Percentiles rank a stretch among this genome's conserved stretches.
phyloP scores from a whole-genome alignment of 1,140 invertebrate genomes.

The Drosophila oshimai region DNA sequence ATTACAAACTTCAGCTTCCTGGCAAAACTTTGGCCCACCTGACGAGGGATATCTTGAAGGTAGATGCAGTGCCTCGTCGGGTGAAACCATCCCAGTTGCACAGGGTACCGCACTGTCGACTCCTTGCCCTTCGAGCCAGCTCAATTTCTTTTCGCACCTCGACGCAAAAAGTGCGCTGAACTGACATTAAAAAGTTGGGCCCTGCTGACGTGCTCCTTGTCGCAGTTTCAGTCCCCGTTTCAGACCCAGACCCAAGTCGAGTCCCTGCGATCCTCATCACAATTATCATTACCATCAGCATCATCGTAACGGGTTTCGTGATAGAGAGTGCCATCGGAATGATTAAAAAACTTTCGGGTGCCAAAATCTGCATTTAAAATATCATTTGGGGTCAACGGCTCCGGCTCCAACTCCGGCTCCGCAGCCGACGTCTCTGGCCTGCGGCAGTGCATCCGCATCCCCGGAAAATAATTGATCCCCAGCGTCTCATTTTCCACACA shows the following conservation, averaged over 20 bases:
- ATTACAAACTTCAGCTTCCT: constrained; percentile 50
- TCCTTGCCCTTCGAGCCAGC: neutral
- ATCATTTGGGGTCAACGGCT: constrained; percentile 49
- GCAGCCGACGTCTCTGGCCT: constrained; percentile 44
- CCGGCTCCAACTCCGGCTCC: neutral
- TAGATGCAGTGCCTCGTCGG: neutral
- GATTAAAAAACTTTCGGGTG: constrained; percentile 74
- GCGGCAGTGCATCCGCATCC: constrained; percentile 25
- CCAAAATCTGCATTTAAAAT: constrained; percentile 60
- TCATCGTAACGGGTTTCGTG: neutral
- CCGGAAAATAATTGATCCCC: constrained; percentile 74
- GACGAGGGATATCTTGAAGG: neutral
- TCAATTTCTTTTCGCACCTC: constrained; percentile 48
- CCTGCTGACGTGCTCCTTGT: constrained; percentile 45
- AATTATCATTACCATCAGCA: constrained; percentile 24
- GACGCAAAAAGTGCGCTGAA: constrained; percentile 52
- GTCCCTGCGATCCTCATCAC: constrained; percentile 5
- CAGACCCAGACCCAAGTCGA: neutral
- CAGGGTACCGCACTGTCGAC: neutral
- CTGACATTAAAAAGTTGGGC: constrained; percentile 61
- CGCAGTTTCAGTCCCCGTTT: neutral
- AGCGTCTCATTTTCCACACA: constrained; percentile 57
- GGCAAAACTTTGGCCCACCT: constrained; percentile 20
- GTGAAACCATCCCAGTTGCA: too few species aligned
- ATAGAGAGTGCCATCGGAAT: constrained; percentile 51